Percentiles rank a stretch among this genome's conserved stretches.
Evolutionary conservation across 2,797 vertebrate species (phyloP).

Genomic region (Peromyscus attwateri): DNA sequence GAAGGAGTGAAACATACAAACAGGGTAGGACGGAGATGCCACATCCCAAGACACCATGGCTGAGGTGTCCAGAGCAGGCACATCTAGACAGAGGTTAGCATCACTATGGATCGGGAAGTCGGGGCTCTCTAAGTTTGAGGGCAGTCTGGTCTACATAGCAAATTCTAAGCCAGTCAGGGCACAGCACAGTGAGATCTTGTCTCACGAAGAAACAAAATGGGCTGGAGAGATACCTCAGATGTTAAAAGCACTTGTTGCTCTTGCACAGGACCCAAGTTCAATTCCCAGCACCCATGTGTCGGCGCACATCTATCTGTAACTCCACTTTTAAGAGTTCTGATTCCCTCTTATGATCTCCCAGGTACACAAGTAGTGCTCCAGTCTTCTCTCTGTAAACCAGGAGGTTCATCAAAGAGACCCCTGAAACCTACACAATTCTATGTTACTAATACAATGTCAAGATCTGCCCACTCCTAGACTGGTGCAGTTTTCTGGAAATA

Average conservation of each 20-base stretch:
- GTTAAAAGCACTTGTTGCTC: background rate
- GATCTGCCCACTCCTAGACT: background rate
- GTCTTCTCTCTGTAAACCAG: background rate
- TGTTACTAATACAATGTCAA: background rate
- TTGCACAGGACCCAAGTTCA: background rate
- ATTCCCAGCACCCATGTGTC: background rate
- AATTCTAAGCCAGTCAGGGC: background rate
- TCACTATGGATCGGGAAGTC: background rate
- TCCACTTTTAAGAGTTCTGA: background rate
- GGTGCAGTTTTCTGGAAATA: constrained; percentile 18
- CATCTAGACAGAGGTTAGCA: background rate
- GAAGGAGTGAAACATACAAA: background rate
- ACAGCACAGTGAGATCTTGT: background rate
- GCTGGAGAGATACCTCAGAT: background rate
- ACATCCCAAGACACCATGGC: background rate
- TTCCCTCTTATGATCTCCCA: background rate
- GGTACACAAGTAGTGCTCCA: background rate
- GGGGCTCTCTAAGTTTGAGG: background rate
- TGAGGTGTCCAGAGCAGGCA: background rate
- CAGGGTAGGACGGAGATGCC: background rate
- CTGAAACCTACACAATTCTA: background rate
- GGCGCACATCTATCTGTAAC: background rate
- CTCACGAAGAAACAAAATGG: background rate
- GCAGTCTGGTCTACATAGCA: background rate
- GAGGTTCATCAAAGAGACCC: constrained; percentile 3